Conservation (phyloP, 2,888 invertebrate genomes). For the Andrena chrysosceles region DNA sequence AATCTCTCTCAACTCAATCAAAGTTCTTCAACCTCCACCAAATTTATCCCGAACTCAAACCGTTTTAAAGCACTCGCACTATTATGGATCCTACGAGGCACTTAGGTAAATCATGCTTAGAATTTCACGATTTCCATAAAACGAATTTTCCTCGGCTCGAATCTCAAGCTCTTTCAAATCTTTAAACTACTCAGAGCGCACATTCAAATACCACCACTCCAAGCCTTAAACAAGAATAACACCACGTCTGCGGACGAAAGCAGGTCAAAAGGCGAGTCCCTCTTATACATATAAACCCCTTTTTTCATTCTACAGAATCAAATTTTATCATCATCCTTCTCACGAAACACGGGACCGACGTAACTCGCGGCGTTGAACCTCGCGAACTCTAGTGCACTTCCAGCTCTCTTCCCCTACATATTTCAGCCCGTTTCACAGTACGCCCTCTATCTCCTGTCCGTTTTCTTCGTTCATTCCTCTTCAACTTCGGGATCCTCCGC, state of each 20-base stretch:
- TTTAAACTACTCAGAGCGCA: neutral
- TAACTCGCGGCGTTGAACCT: constrained; percentile 50
- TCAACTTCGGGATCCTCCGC: neutral
- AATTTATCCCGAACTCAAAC: too few relatives aligned
- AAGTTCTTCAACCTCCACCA: neutral
- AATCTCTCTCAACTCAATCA: too few relatives aligned
- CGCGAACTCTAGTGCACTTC: constrained; percentile 44
- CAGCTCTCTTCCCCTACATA: neutral
- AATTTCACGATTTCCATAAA: constrained; percentile 1
- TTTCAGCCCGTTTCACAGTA: constrained; percentile 8
- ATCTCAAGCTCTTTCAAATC: neutral
- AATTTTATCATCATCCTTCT: constrained; percentile 53
- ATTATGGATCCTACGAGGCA: too few relatives aligned
- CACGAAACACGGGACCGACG: constrained; percentile 53
- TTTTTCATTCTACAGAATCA: constrained; percentile 39
- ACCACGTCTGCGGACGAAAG: neutral
- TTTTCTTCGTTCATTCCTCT: neutral
- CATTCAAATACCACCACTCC: neutral
- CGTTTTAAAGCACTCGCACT: neutral
- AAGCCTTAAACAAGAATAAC: constrained; percentile 8
- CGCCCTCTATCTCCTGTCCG: neutral
- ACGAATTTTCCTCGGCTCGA: neutral
- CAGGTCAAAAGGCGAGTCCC: neutral
- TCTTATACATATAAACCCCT: neutral
- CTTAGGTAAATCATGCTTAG: too few relatives aligned